A percentile compares a stretch with the other conserved stretches of the same genome.
Evolutionary conservation across 2,797 vertebrate genomes (phyloP).

Genomic region (Netta rufina): DNA sequence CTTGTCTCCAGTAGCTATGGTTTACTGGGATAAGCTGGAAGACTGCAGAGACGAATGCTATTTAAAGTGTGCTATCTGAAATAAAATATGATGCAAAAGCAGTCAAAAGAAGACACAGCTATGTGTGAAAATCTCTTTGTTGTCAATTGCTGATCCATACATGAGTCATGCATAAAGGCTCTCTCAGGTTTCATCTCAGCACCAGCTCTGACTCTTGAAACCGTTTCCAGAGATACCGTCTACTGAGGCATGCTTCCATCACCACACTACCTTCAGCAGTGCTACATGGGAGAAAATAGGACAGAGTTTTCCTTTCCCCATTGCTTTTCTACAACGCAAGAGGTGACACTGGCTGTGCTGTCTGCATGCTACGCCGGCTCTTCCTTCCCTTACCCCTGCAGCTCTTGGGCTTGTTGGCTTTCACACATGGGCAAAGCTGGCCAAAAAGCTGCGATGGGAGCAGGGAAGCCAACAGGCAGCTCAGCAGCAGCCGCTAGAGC

Average conservation of each 20-base stretch:
- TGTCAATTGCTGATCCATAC: constrained; percentile 11
- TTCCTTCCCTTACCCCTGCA: neutral
- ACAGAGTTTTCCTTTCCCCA: neutral
- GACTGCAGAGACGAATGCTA: neutral
- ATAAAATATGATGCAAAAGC: constrained; percentile 23
- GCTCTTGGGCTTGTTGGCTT: neutral
- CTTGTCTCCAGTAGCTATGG: neutral
- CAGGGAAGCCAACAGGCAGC: neutral
- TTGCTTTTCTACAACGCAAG: neutral
- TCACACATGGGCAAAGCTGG: neutral
- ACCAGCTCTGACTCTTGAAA: constrained; percentile 26
- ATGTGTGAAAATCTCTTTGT: constrained; percentile 13
- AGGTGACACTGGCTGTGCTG: neutral
- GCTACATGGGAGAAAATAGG: neutral
- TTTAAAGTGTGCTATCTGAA: constrained; percentile 27
- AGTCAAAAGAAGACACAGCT: neutral
- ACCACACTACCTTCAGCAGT: neutral
- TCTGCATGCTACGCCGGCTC: neutral
- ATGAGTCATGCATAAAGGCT: constrained; percentile 29
- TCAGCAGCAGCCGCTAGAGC: neutral
- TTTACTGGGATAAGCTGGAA: neutral
- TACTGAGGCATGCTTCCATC: neutral
- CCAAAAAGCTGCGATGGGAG: neutral
- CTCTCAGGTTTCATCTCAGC: constrained; percentile 23
- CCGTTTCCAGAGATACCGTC: neutral